Percentiles rank a stretch among this genome's conserved stretches.
Conservation (phyloP, 1,140 invertebrate genomes). For the Neodiprion fabricii region DNA sequence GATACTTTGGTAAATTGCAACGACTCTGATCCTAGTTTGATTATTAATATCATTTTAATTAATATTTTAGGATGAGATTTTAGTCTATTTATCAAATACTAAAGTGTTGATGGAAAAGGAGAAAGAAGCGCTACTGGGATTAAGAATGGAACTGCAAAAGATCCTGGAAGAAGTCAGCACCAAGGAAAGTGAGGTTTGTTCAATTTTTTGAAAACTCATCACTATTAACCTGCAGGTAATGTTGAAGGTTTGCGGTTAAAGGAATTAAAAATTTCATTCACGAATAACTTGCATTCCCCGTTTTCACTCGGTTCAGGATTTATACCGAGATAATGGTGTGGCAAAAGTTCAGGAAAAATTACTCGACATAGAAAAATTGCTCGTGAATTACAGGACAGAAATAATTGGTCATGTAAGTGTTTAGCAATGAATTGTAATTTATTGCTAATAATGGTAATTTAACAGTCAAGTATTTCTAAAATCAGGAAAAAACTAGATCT, state of each 20-base stretch:
- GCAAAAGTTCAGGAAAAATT: constrained; percentile 32
- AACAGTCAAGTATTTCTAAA: too few species aligned
- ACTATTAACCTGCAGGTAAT: too few species aligned
- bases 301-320: background rate
- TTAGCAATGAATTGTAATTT: background rate
- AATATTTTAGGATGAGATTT: constrained; percentile 36
- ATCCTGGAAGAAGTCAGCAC: constrained; percentile 30
- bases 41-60: background rate
- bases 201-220: background rate
- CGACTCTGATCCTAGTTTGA: too few species aligned
- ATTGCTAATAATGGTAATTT: background rate
- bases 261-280: too few species aligned
- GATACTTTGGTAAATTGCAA: background rate
- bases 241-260: too few species aligned
- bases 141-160: constrained; percentile 38
- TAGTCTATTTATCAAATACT: constrained; percentile 35
- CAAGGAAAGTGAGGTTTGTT: constrained; percentile 22
- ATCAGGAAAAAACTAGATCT: background rate
- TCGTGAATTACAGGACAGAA: constrained; percentile 33
- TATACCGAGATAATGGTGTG: constrained; percentile 17
- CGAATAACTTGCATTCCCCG: background rate
- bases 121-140: constrained; percentile 32
- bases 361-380: constrained; percentile 30
- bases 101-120: constrained; percentile 40
- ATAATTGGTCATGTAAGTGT: constrained; percentile 38